These are phyloP conservation scores for Tetranychus truncatus DNA, from an alignment of 2,888 invertebrate genomes.

Conservation along the genomic window DNA sequence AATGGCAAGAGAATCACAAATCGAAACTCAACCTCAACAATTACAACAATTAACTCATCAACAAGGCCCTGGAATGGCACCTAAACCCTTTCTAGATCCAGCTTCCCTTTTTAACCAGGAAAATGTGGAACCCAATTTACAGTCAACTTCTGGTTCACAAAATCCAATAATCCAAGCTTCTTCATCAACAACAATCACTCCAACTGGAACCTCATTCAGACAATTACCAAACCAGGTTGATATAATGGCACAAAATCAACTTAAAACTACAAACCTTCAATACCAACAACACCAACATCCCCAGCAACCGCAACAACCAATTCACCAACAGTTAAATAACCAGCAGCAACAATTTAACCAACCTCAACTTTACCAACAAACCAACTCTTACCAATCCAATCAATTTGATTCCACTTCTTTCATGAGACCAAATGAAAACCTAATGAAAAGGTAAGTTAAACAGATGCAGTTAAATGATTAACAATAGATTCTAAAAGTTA, in stretches of 20 bases:
- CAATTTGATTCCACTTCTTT: not conserved
- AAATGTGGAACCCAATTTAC: not conserved
- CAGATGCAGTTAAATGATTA: not conserved
- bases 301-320: not conserved
- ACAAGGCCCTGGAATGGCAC: not conserved
- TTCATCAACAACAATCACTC: not conserved
- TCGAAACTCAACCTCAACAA: not conserved
- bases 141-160: not conserved
- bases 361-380: not conserved
- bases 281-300: constrained; percentile 18
- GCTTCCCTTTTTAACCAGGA: not conserved
- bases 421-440: not conserved
- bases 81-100: not conserved
- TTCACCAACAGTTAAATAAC: not conserved
- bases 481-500: not conserved
- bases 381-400: not conserved
- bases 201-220: not conserved
- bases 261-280: constrained; percentile 12
- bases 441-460: not conserved
- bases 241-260: constrained; percentile 9
- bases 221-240: not conserved
- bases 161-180: not conserved
- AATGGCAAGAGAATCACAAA: no score
- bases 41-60: not conserved
- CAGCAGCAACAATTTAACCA: constrained; percentile 8